Base-by-base conservation (phyloP, 2,113 vertebrate species). In the Spea multiplicata region DNA sequence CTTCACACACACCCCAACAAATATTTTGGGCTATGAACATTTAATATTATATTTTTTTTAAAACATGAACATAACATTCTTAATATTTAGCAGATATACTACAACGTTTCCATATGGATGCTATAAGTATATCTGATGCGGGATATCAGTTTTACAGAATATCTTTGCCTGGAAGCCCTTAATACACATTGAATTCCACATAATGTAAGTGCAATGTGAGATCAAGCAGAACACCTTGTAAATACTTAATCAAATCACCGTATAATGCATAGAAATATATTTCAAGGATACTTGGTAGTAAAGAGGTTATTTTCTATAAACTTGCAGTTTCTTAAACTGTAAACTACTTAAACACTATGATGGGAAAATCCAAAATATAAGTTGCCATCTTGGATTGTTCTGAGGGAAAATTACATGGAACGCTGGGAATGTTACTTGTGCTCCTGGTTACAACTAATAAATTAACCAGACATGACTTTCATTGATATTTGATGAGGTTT, bases 401-500 rank as follows among this genome's bases (percentile, higher is more conserved):
- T 50, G 10, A 50, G n/a, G n/a, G 3, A 50, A 49, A 70, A 16
- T 50, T 16, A 8, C 46, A 50, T 8, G 14, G 46, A 16, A 12
- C n/a, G 2, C 13, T 1, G 61, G 61, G 61, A 64, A 30, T 17
- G 61, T 64, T 64, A 64, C 61, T 64, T 30, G 61, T 52, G 30
- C 59, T 59, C 53, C 17, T 46, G 44, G 13, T 66, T 55, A 72
- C 14, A 14, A 73, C 52, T 66, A 48, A 74, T 61, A 62, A 48
- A 72, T 71, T 66, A 66, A 66, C 52, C 45, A 45, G 44, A 79
- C 69, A 66, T 14, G 44, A 17, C 65, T 66, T 57, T 48, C 47
- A 73, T 73, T 80, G 77, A 80, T 80, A 80, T 80, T 73, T 67
- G 70, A 80, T 67, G 45, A 80, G 12, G 45, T 65, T 73, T 80